These are phyloP conservation scores for Danio rerio DNA, from an alignment of 2,113 vertebrate species.

Conservation along the genomic window GRCz12tu NC_133196.1:29268501-29269000, in stretches of 20 bases:
- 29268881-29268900: not conserved
- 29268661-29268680: not conserved
- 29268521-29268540: too few relatives aligned
- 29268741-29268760: not conserved
- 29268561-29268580: too few relatives aligned
- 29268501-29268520: too few relatives aligned
- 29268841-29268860: not conserved
- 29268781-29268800: not conserved
- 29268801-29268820: not conserved
- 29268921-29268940: not conserved
- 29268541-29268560: too few relatives aligned
- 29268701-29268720: not conserved
- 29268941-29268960: constrained; percentile 3
- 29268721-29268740: not conserved
- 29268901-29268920: not conserved
- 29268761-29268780: not conserved
- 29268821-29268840: not conserved
- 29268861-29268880: not conserved
- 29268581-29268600: too few relatives aligned
- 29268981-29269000: constrained; percentile 11
- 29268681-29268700: not conserved
- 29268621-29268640: too few relatives aligned
- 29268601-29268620: too few relatives aligned
- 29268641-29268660: too few relatives aligned
- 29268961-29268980: constrained; percentile 2